Conservation (phyloP, 2,797 vertebrate species). For the Peromyscus attwateri region DNA sequence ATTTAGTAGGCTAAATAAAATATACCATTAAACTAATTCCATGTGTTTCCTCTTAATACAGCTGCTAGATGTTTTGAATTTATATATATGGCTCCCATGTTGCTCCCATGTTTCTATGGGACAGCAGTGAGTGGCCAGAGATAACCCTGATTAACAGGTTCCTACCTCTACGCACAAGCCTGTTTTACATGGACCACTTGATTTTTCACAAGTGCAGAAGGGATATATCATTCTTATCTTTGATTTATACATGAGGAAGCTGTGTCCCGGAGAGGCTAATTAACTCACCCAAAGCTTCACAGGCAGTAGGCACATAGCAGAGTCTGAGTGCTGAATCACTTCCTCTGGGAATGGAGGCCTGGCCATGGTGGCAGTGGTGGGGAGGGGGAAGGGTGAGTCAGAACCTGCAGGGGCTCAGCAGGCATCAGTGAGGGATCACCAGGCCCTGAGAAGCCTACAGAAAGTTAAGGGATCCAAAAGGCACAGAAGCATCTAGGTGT, state of each 20-base stretch:
- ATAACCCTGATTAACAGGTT: background rate
- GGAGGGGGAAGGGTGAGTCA: background rate
- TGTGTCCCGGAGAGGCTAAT: conserved; percentile 48
- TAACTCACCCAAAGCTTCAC: conserved; percentile 31
- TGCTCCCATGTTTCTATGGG: background rate
- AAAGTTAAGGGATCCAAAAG: background rate
- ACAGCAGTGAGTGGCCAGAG: background rate
- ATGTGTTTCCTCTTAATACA: background rate
- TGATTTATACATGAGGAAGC: background rate
- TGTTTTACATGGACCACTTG: background rate
- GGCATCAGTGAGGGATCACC: background rate
- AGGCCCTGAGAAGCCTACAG: fast-evolving
- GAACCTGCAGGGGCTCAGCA: background rate
- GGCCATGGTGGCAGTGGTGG: background rate
- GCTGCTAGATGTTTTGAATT: background rate
- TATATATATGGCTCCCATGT: background rate
- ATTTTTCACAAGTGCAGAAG: conserved; percentile 13
- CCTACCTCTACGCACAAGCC: background rate
- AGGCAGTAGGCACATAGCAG: background rate
- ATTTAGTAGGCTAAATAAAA: conserved; percentile 13
- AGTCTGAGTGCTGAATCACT: conserved; percentile 7
- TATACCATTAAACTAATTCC: conserved; percentile 16
- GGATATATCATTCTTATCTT: background rate
- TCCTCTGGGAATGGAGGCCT: background rate
- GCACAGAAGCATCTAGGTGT: background rate